A percentile compares a stretch with the other conserved stretches of the same genome.
Evolutionary conservation across 2,888 invertebrate species (phyloP).

Genomic region (Scrobipalpa costella): DNA sequence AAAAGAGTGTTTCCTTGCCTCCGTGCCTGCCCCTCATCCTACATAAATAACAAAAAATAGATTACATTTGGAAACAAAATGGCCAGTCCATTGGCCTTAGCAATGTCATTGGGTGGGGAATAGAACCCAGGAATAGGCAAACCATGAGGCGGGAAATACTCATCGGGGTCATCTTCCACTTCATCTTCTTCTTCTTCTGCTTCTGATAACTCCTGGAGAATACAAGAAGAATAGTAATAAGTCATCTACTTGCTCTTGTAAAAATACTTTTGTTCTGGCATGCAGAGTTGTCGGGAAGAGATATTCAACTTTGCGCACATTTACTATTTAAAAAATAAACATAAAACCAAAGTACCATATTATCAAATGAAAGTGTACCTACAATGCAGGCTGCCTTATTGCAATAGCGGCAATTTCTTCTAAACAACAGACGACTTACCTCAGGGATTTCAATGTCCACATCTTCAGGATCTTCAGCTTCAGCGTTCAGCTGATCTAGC

Average conservation of each 20-base stretch:
- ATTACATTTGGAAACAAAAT: conserved; percentile 66
- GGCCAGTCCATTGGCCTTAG: conserved; percentile 68
- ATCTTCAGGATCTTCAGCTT: conserved; percentile 47
- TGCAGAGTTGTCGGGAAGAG: no score
- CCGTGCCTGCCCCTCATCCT: no score
- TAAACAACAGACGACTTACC: no score
- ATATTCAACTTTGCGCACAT: no score
- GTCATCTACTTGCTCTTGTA: background rate
- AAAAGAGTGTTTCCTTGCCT: no score
- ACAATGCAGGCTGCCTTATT: no score
- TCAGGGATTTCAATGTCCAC: conserved; percentile 53
- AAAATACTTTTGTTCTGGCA: no score
- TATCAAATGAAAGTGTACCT: no score
- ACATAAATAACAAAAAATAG: no score
- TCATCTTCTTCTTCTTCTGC: conserved; percentile 46
- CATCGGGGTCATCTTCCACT: conserved; percentile 57
- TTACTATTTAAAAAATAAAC: no score
- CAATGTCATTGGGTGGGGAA: conserved; percentile 67
- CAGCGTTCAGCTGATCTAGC: conserved; percentile 49
- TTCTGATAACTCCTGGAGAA: conserved; percentile 50
- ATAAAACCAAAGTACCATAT: no score
- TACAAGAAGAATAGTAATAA: background rate
- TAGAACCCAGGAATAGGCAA: conserved; percentile 69
- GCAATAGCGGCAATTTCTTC: no score
- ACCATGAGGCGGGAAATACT: conserved; percentile 67